phyloP scores from a whole-genome alignment of 2,888 invertebrate genomes.

The Tenodera sinensis region DNA sequence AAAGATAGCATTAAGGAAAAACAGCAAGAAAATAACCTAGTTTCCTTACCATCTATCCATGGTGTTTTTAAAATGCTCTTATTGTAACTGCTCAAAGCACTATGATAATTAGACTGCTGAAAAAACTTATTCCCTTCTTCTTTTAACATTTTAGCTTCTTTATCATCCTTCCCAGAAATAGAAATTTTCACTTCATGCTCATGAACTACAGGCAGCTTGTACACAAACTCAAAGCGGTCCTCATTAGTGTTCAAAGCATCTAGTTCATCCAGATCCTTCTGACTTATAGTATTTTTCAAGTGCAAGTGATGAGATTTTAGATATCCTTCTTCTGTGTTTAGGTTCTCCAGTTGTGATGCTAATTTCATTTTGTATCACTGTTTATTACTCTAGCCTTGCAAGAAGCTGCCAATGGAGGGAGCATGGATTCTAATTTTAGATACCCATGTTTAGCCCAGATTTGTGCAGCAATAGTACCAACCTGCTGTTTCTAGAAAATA shows the following conservation, averaged over 20 bases:
- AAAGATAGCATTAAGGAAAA: background rate
- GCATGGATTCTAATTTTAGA: background rate
- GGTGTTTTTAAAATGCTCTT: constrained; percentile 66
- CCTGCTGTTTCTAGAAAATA: background rate
- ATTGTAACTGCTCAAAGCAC: constrained; percentile 67
- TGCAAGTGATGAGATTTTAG: background rate
- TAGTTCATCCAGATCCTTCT: constrained; percentile 61
- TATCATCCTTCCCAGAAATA: constrained; percentile 54
- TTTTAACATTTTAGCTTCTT: constrained; percentile 61
- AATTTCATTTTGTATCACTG: background rate
- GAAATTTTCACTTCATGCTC: constrained; percentile 43
- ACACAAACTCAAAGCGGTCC: constrained; percentile 60
- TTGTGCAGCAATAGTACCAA: background rate
- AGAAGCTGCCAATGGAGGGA: background rate
- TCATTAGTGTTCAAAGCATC: constrained; percentile 58
- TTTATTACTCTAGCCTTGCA: background rate
- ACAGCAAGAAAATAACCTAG: background rate
- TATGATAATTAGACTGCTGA: constrained; percentile 63
- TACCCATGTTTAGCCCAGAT: background rate
- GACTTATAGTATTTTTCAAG: constrained; percentile 44
- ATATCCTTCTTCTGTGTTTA: constrained; percentile 1
- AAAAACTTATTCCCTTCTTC: constrained; percentile 70
- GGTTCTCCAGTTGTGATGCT: background rate
- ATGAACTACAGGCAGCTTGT: constrained; percentile 37
- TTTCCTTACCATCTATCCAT: constrained; percentile 59